Evolutionary conservation across 1,140 invertebrate species (phyloP), one percentile per base, ranked within the genome.

Genomic region (Drosophila pallidifrons): DNA sequence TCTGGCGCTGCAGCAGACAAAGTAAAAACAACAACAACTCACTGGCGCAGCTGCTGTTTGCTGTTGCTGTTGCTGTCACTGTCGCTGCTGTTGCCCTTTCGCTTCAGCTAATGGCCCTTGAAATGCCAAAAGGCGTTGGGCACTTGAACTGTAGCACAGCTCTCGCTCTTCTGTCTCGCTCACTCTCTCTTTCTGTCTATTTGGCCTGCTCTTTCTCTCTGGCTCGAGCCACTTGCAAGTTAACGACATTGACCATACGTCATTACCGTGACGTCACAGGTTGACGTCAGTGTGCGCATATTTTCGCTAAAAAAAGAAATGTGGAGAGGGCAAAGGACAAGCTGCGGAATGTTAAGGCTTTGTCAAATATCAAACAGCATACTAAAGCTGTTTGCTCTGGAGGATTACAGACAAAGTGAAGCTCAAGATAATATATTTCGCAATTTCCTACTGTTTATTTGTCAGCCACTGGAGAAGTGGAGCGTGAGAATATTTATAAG

Each of bases 81-180:
- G 45, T 7, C 6, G 61, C 13, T 55, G 15, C 15, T 51, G 41
- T 60, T 32, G 55, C 35, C 59, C 64, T 61, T 59, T 69, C 57
- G 64, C 66, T 66, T 68, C 46, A 58, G 38, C 67, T 73, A 86
- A 87, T 73, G 82, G 82, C 80, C 72, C 68, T 82, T 73, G 79
- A 79, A 86, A 86, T 77, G 83, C 79, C 79, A 77, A 82, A 87
- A 79, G 79, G 76, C 76, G 69, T 47, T 66, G 51, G 58, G 63
- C 72, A 71, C 46, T 71, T 75, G 75, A 73, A 76, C 65, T 73
- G 46, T 20, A 30, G 43, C 52, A 35, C 6, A 60, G 55, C 66
- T n/a, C n/a, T 41, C 46, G 61, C 16, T 64, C 41, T 15, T 64
- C 41, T 15, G 16, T 7, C 15, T 11, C 45, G 7, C 47, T 63